phyloP scores from a whole-genome alignment of 2,113 vertebrate species.

The Meleagris gallopavo region DNA sequence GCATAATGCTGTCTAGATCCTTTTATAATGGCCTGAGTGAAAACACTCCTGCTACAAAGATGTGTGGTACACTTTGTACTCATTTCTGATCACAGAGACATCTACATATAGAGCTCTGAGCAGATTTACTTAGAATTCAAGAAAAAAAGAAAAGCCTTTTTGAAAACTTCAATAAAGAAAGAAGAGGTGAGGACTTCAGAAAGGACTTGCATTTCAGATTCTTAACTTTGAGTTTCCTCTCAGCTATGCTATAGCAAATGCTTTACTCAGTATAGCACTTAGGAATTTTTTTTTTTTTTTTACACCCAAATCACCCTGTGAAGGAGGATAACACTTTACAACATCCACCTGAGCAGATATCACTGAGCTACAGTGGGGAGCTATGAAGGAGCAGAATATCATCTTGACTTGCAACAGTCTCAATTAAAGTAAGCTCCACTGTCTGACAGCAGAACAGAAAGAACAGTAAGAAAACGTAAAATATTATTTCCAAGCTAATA shows the following conservation, averaged over 20 bases:
- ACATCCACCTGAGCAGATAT: neutral
- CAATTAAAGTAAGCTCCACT: neutral
- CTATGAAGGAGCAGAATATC: neutral
- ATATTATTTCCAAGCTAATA: neutral
- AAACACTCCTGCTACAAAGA: neutral
- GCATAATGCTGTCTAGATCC: neutral
- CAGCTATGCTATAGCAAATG: neutral
- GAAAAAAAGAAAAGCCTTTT: neutral
- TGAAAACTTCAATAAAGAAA: neutral
- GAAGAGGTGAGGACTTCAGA: neutral
- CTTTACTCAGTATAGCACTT: neutral
- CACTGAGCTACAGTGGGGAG: neutral
- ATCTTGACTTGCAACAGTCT: neutral
- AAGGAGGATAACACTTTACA: neutral
- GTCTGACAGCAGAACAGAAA: neutral
- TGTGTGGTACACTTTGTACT: rapidly evolving
- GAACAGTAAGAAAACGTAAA: neutral
- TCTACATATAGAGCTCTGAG: rapidly evolving
- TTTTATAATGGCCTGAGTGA: neutral
- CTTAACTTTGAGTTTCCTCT: neutral
- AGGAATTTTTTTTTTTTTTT: neutral
- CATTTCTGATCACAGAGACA: neutral
- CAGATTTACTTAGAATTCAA: neutral
- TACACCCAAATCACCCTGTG: neutral
- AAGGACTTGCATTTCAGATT: neutral